phyloP scores from a whole-genome alignment of 35 echinoderm and acorn worm species.

The Heliocidaris tuberculata region DNA sequence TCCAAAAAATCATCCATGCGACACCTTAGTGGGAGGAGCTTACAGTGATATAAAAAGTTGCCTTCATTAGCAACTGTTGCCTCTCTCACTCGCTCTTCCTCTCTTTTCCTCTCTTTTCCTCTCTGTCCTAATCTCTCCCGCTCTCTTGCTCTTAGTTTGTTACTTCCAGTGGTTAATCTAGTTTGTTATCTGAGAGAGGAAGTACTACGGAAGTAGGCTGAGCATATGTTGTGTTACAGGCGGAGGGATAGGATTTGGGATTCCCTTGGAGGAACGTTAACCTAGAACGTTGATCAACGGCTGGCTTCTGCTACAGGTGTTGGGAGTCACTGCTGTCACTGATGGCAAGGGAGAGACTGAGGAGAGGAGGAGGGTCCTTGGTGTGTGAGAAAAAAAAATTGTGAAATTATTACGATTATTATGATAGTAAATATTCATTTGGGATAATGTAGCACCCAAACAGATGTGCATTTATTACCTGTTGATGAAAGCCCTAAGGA shows the following conservation, averaged over 20 bases:
- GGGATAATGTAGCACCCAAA: neutral
- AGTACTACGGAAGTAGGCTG: neutral
- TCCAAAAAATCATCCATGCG: neutral
- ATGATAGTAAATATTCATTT: neutral
- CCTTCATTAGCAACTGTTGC: neutral
- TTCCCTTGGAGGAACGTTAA: neutral
- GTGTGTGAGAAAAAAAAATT: neutral
- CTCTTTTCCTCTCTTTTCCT: neutral
- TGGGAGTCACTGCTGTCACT: neutral
- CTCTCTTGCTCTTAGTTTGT: neutral
- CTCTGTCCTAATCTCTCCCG: neutral
- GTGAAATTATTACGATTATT: neutral
- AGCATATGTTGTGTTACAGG: neutral
- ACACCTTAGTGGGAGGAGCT: neutral
- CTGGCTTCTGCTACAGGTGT: neutral
- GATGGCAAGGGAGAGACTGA: neutral
- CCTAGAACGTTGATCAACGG: constrained; percentile 7
- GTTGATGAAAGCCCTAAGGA: too few relatives aligned
- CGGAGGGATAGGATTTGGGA: neutral
- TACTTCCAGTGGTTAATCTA: neutral
- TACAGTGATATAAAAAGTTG: constrained; percentile 11
- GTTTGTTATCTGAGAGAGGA: neutral
- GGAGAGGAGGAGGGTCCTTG: neutral
- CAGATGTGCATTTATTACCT: neutral
- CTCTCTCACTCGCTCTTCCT: neutral